phyloP scores from a whole-genome alignment of 2,888 invertebrate genomes.

The Aspidiotus rigidus region DNA sequence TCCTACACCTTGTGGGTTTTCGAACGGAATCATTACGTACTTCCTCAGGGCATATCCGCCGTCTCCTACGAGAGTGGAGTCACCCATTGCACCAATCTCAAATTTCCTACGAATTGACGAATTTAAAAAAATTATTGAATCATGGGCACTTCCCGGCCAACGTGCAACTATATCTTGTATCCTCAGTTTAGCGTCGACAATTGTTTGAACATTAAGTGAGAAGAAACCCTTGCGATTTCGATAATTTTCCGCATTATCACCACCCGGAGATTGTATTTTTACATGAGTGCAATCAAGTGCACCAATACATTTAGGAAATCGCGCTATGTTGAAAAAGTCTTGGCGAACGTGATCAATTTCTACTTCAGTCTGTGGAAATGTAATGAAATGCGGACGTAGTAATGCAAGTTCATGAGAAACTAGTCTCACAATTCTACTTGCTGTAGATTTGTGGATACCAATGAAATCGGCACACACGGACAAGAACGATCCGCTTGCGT shows the following conservation, averaged over 20 bases:
- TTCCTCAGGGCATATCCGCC: slow-evolving; percentile 39
- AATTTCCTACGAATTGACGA: slow-evolving; percentile 38
- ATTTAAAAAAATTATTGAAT: slow-evolving; percentile 36
- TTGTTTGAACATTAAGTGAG: slow-evolving; percentile 38
- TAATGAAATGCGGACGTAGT: slow-evolving; percentile 8
- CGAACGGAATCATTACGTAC: slow-evolving; percentile 40
- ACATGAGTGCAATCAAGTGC: slow-evolving; percentile 39
- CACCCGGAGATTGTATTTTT: slow-evolving; percentile 38
- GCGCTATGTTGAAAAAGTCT: slow-evolving; percentile 37
- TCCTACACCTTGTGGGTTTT: slow-evolving; percentile 36
- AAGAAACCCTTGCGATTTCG: slow-evolving; percentile 38
- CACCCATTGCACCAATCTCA: slow-evolving; percentile 37
- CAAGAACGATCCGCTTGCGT: slow-evolving; percentile 14
- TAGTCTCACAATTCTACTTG: slow-evolving; percentile 9
- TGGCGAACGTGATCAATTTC: no score
- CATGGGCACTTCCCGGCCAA: slow-evolving; percentile 39
- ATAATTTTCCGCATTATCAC: slow-evolving; percentile 37
- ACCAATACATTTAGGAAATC: slow-evolving; percentile 39
- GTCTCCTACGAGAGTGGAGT: slow-evolving; percentile 41
- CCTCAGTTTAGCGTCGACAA: slow-evolving; percentile 37
- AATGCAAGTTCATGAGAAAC: slow-evolving; percentile 15
- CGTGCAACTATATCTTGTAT: slow-evolving; percentile 38
- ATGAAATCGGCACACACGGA: not conserved
- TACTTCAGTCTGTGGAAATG: slow-evolving; percentile 13
- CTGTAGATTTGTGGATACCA: slow-evolving; percentile 18